A percentile compares a stretch with the other conserved stretches of the same genome.
These are phyloP conservation scores for Palythoa heliodiscus DNA, from an alignment of 92 coral and sea anemone species.

Conservation along the genomic window DNA sequence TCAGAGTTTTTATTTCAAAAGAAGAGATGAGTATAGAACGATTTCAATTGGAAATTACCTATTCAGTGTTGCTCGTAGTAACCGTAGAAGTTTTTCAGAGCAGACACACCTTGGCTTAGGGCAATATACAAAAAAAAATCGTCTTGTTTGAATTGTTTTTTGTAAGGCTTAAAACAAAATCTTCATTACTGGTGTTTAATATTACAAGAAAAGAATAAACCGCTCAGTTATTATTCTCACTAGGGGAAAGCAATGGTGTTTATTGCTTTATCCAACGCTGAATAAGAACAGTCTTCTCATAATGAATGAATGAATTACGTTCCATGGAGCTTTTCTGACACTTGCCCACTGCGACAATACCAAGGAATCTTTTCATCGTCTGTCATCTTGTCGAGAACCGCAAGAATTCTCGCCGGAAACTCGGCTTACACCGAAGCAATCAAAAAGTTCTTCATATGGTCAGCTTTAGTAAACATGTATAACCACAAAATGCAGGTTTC, in stretches of 20 bases:
- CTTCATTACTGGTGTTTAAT: background rate
- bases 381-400: background rate
- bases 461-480: too few species aligned
- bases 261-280: slow-evolving; percentile 5
- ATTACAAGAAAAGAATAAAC: background rate
- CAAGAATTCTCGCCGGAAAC: slow-evolving; percentile 8
- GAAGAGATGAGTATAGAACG: background rate
- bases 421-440: too few species aligned
- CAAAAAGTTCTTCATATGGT: too few species aligned
- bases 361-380: slow-evolving; percentile 14
- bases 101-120: slow-evolving; percentile 26
- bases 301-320: background rate
- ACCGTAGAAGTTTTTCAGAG: slow-evolving; percentile 5
- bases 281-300: background rate
- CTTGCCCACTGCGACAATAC: slow-evolving; percentile 14
- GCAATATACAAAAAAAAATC: background rate
- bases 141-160: background rate
- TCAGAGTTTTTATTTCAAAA: slow-evolving; percentile 3
- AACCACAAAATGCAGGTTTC: too few species aligned
- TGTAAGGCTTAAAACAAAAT: background rate
- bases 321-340: slow-evolving; percentile 16
- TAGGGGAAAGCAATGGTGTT: background rate
- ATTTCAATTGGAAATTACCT: background rate
- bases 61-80: slow-evolving; percentile 13
- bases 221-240: background rate